Evolutionary conservation across 2,888 invertebrate genomes (phyloP), one percentile per base, ranked within the genome.

Genomic region (Drosophila pullipes): DNA sequence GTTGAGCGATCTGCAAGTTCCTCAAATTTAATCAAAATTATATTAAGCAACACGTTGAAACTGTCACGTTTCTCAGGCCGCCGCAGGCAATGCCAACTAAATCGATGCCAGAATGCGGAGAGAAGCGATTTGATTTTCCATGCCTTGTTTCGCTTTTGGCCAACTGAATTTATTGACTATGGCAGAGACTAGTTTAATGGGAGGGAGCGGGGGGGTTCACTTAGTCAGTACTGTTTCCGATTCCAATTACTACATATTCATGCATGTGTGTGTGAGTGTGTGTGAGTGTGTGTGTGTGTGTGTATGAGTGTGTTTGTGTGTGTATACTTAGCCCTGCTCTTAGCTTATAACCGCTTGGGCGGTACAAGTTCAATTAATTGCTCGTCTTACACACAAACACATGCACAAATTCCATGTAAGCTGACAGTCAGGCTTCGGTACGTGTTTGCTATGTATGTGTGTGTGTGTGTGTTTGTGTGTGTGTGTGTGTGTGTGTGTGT

Each of bases 301-400:
- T 11, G 28, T 31, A n/a, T 60, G 50, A 33, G 37, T 47, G 30
- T 41, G 16, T 30, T 16, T 59, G 39, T 33, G 37, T 69, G 9
- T 31, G 35, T 71, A 22, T 47, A 71, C 50, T 39, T 47, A 47
- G 66, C n/a, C 37, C 37, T 10, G 44, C 28, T 66, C 57, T 47
- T 72, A 58, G 65, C 79, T 64, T 82, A 69, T 79, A 66, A 72
- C 82, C 70, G 55, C 49, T 49, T 22, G 37, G 52, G 30, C 44
- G 33, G 31, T 41, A 53, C 67, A 61, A 78, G 87, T 86, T 87
- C 85, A 87, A 83, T 83, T 83, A 87, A 83, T 83, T 84, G 82
- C 76, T 74, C 66, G 69, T 65, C 74, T 72, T 69, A 22, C 59
- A 31, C 53, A 68, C 55, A 55, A 2, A 54, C 53, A 44, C 22